Evolutionary conservation across 2,797 vertebrate genomes (phyloP).

Genomic region (Sebastiscus tertius): DNA sequence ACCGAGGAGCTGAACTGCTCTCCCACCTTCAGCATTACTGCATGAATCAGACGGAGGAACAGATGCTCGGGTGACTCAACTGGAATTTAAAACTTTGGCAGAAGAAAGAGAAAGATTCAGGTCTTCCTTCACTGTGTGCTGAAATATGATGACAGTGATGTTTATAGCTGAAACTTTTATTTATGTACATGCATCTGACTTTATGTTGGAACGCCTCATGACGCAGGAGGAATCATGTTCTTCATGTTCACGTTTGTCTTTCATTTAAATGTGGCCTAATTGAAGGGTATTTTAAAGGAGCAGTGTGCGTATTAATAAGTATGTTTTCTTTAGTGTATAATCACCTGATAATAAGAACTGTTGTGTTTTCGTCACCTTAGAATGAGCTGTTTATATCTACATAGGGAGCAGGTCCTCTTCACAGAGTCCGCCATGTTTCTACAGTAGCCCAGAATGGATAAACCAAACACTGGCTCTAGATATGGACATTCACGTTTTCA

Average conservation of each 20-base stretch:
- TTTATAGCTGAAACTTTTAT: slow-evolving; percentile 6
- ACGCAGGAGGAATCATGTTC: not conserved
- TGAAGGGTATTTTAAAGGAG: no score
- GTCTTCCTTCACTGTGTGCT: not conserved
- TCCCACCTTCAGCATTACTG: slow-evolving; percentile 26
- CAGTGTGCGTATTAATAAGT: no score
- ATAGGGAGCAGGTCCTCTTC: no score
- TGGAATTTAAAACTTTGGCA: slow-evolving; percentile 23
- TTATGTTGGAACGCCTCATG: not conserved
- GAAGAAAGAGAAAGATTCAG: not conserved
- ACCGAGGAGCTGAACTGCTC: not conserved
- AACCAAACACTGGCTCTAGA: no score
- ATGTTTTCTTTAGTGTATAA: no score
- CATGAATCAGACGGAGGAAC: slow-evolving; percentile 49
- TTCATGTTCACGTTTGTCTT: not conserved
- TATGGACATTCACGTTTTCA: no score
- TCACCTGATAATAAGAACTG: no score
- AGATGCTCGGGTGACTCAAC: slow-evolving; percentile 48
- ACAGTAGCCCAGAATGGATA: no score
- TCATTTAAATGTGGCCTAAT: not conserved
- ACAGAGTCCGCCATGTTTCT: no score
- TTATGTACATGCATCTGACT: not conserved
- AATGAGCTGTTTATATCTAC: no score
- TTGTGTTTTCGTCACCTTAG: no score
- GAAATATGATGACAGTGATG: not conserved